Evolutionary conservation across 1,140 invertebrate genomes (phyloP), one percentile per base, ranked within the genome.

Genomic region (Radopholus similis): DNA sequence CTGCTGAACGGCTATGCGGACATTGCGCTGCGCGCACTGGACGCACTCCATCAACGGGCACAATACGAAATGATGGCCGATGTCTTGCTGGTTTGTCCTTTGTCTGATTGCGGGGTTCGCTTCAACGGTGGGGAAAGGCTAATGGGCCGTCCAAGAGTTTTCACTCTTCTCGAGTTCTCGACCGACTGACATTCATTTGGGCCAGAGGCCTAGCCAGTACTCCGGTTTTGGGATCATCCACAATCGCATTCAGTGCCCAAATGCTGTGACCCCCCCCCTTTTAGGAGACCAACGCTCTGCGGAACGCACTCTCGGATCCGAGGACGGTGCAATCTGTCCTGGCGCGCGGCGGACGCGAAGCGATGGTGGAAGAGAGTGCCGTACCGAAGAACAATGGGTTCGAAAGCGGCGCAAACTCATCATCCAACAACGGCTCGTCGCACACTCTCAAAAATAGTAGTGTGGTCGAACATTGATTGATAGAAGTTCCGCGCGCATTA

Each of bases 1-100:
- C 64, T 81, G 32, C 74, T 79, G 64, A 81, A 82, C 64, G 80
- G 80, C 35, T 67, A 71, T 38, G 73, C 78, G 4, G 77, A 80
- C 64, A 42, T 74, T 13, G 78, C 72, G 0, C 49, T 81, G 6
- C 54, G 76, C 8, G 80, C 80, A 11, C 38, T 81, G n/a, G 78
- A 81, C 53, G 76, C 80, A 8, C 35, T 81, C 42, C 78, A 81
- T 69, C 77, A 81, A 47, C 66, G 78, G 35, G 75, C 80, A 9
- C 70, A 73, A 40, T 78, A 75, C 42, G 78, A 81, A 49, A 74
- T 81, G 49, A 40, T 77, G 15, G 51, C 78, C 8, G 77, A 81
- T 65, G 74, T 82, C 30, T 53, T 82, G 23, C 53, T 81, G 57
- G 77, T 82, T 18, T 11, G 68, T 71, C 15, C 35, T 6, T 23